Conservation (phyloP, 2,113 vertebrate genomes). For the Oncorhynchus gorbuscha region DNA sequence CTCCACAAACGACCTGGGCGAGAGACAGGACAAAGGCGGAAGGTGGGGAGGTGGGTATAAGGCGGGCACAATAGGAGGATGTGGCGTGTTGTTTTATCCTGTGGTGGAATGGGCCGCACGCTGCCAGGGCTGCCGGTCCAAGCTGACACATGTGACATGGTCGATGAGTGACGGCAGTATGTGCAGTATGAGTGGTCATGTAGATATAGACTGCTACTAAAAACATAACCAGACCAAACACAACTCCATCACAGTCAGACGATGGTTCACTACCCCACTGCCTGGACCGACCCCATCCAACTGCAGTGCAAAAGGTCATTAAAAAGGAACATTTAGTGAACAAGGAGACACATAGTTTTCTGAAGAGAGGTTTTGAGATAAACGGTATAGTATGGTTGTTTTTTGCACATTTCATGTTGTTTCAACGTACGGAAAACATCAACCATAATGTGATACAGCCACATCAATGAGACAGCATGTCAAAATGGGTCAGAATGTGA, state of each 20-base stretch:
- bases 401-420: constrained; percentile 39
- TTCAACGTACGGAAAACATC: constrained; percentile 22
- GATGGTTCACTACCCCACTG: background rate
- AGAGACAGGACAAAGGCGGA: constrained; percentile 12
- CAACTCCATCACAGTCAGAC: background rate
- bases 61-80: constrained; percentile 70
- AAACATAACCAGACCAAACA: background rate
- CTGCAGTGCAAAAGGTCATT: background rate
- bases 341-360: too few species aligned
- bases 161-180: constrained; percentile 53
- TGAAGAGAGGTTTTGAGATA: background rate
- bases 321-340: too few species aligned
- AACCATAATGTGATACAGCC: constrained; percentile 43
- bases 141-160: constrained; percentile 57
- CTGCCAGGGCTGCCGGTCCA: constrained; percentile 35
- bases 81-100: constrained; percentile 63
- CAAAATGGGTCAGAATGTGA: constrained; percentile 47
- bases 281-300: background rate
- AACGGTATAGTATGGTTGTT: background rate
- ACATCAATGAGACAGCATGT: constrained; percentile 57
- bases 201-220: background rate
- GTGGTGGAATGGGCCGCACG: constrained; percentile 7
- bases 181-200: constrained; percentile 3
- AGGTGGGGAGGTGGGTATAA: constrained; percentile 27
- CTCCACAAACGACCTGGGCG: constrained; percentile 39